phyloP scores from a whole-genome alignment of 2,888 invertebrate genomes.

The Drosophila ustulata region DNA sequence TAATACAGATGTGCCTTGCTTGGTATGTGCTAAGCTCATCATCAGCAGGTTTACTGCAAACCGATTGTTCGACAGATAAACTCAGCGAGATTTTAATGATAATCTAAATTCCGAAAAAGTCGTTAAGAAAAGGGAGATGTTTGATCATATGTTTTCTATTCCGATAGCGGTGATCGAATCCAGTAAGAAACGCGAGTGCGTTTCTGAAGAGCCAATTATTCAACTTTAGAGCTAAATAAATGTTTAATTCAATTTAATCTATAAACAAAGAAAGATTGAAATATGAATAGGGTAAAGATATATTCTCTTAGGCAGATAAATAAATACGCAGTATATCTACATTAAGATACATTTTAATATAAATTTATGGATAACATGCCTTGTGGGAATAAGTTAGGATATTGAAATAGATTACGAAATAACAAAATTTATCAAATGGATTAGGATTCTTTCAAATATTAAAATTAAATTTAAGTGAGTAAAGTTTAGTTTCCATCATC shows the following conservation, averaged over 20 bases:
- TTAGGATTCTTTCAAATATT: too few relatives aligned
- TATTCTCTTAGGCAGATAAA: neutral
- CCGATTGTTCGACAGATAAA: constrained; percentile 11
- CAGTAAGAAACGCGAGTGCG: neutral
- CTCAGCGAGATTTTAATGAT: constrained; percentile 3
- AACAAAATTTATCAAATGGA: too few relatives aligned
- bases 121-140: neutral
- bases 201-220: neutral
- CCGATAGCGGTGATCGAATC: neutral
- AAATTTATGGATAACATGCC: neutral
- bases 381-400: neutral
- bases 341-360: neutral
- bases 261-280: neutral
- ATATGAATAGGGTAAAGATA: neutral
- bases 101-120: constrained; percentile 2
- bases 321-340: neutral
- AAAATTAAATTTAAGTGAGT: too few relatives aligned
- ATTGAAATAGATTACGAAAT: too few relatives aligned
- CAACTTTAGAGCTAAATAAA: neutral
- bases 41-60: constrained; percentile 4
- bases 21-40: constrained; percentile 15
- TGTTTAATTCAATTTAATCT: neutral
- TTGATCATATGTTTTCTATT: neutral
- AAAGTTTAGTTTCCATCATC: too few relatives aligned
- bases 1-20: constrained; percentile 8